A percentile compares a stretch with the other conserved stretches of the same genome.
Evolutionary conservation across 2,113 vertebrate genomes (phyloP).

Genomic region (Pseudorasbora parva): DNA sequence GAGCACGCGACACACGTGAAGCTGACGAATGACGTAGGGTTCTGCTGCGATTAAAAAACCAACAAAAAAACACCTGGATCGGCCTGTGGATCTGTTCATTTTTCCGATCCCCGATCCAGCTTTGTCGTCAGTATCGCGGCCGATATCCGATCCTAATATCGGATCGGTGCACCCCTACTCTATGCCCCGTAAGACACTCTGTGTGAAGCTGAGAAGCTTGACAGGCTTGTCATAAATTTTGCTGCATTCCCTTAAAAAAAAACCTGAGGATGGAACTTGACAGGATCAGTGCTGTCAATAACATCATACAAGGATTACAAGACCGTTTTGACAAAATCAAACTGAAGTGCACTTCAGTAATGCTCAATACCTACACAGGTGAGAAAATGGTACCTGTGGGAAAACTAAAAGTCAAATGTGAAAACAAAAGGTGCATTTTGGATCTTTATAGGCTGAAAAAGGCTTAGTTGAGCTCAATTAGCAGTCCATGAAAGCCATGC

Average conservation of each 20-base stretch:
- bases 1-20: no score
- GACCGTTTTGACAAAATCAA: conserved; percentile 13
- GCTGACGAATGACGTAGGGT: no score
- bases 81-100: no score
- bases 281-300: conserved; percentile 41
- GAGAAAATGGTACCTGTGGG: conserved; percentile 10
- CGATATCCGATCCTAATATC: no score
- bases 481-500: background rate
- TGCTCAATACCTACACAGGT: conserved; percentile 39
- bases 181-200: no score
- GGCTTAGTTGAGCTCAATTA: background rate
- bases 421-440: background rate
- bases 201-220: conserved; percentile 6
- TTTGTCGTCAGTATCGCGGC: no score
- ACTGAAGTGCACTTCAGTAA: background rate
- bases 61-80: no score
- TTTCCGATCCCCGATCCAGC: no score
- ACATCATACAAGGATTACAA: conserved; percentile 31
- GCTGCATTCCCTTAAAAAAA: background rate
- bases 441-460: conserved; percentile 23
- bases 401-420: conserved; percentile 3
- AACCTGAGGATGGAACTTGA: conserved; percentile 51
- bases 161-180: no score
- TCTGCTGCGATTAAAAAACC: no score
- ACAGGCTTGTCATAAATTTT: conserved; percentile 33